Evolutionary conservation across 2,797 vertebrate species (phyloP), one percentile per base, ranked within the genome.

Genomic region (Serranus cabrilla): DNA sequence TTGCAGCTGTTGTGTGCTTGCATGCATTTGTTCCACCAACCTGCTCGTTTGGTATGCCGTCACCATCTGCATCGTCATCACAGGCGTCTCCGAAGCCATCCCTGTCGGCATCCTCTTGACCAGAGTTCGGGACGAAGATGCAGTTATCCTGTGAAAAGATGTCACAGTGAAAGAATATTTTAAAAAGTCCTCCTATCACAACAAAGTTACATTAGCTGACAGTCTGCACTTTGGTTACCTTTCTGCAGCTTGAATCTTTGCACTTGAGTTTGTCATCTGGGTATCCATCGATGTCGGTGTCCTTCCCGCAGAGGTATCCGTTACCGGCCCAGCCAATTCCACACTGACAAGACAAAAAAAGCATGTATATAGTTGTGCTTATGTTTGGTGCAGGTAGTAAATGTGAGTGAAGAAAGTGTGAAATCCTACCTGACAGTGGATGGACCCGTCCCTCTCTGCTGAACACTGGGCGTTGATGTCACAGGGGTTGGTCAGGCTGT

Each of bases 221-320:
- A 17, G 1, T 64, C 39, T 66, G 21, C 6, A 21, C 18, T 45
- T 51, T 40, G 7, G 77, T 91, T 92, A 99, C 98, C 96, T 98
- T 99, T 93, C 80, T 97, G 89, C 98, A 99, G 74, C 68, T 95
- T 21, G 81, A 62, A 80, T 97, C 94, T 67, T 96, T 95, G 91
- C 98, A 99, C 2, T 93, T 93, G 46, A 99, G 96, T 75, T 97
- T 96, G 83, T 98, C 97, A 0, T 99, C 97, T 0, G 98, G 98
- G 83, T 98, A 99, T 66, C 98, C 97, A n/a, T 99, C 98, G 7
- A 99, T 99, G 90, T 99, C 98, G 0, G 98, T 95, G 61, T 99
- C 98, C 91, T 97, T 99, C 71, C 97, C 98, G 4, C 98, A 99
- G 64, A 98, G 70, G 75, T 95, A 97, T 64, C 98, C 98, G n/a